phyloP scores from a whole-genome alignment of 2,797 vertebrate species.

The Galaxias olidus region DNA sequence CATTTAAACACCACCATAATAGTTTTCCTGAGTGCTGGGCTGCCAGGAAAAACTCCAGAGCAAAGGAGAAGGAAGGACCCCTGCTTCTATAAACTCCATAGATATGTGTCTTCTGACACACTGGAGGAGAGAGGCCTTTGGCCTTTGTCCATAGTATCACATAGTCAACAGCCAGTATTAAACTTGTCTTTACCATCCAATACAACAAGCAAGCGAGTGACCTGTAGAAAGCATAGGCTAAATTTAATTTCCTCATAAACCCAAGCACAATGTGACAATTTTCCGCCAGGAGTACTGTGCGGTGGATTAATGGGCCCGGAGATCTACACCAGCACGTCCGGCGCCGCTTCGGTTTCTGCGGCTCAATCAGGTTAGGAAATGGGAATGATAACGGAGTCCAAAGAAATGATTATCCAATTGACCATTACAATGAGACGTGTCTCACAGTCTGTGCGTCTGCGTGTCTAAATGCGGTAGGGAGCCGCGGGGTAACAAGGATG shows the following conservation, averaged over 20 bases:
- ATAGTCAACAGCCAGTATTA: slow-evolving; percentile 62
- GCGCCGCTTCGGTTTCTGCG: slow-evolving; percentile 82
- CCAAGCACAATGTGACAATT: slow-evolving; percentile 68
- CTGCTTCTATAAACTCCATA: slow-evolving; percentile 41
- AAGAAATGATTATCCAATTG: slow-evolving; percentile 81
- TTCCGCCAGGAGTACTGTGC: slow-evolving; percentile 63
- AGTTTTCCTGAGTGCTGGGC: too few species aligned
- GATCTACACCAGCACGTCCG: slow-evolving; percentile 81
- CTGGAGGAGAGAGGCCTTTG: slow-evolving; percentile 56
- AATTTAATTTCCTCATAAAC: slow-evolving; percentile 77
- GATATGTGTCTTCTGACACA: slow-evolving; percentile 49
- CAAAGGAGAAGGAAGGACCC: slow-evolving; percentile 25
- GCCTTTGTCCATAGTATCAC: slow-evolving; percentile 55
- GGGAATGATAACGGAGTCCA: slow-evolving; percentile 75
- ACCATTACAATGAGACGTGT: slow-evolving; percentile 73
- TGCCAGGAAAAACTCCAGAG: too few species aligned
- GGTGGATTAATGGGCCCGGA: slow-evolving; percentile 78
- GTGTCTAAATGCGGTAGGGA: slow-evolving; percentile 44
- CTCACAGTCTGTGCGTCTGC: slow-evolving; percentile 48
- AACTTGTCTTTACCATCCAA: slow-evolving; percentile 64
- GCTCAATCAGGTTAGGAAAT: slow-evolving; percentile 79
- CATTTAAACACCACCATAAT: too few species aligned
- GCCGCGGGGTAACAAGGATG: slow-evolving; percentile 49
- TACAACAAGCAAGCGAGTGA: slow-evolving; percentile 55
- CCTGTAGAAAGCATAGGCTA: slow-evolving; percentile 57